Evolutionary conservation across 2,888 invertebrate species (phyloP), one percentile per base, ranked within the genome.

Genomic region (Sepiola atlantica): DNA sequence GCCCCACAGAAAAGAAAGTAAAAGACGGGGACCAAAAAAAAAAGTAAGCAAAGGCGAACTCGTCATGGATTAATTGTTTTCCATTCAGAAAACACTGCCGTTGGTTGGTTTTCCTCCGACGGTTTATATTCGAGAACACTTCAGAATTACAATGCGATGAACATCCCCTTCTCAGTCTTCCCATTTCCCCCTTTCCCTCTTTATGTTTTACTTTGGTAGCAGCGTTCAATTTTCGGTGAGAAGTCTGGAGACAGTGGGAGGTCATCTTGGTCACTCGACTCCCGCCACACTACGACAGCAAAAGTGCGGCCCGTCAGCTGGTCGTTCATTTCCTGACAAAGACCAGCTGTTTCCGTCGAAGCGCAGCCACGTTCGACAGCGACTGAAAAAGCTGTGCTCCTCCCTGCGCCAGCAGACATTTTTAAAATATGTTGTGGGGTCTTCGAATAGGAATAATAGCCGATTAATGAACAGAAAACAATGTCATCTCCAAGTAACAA

Each of bases 271-370:
- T 77, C 77, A 77, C n/a, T 32, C 77, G 14, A n/a, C 77, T 32
- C 77, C 32, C 77, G n/a, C n/a, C 77, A 77, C 77, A 77, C 77
- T 77, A 12, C 77, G 45, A 2, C 45, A n/a, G n/a, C n/a, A 32
- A 77, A 45, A 77, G 77, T 18, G n/a, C 16, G 77, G n/a, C n/a
- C 32, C 77, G 77, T 77, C 77, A 77, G 77, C 77, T 77, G 77
- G 77, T 77, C 77, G n/a, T 77, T 77, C 77, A 77, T 77, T 77
- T 77, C 77, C 77, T n/a, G 77, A 77, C 77, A 77, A 77, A 77
- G 77, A 77, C 77, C 77, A 77, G 77, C 77, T 77, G 77, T 77
- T 77, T 77, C 77, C 77, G 77, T 77, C 77, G n/a, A 77, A 77
- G 28, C 21, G 16, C 77, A 77, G 18, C 10, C 32, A n/a, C 77